Percentiles rank a stretch among this genome's conserved stretches.
These are phyloP conservation scores for Scaptomyza flava DNA, from an alignment of 2,888 invertebrate species.

Conservation along the genomic window DNA sequence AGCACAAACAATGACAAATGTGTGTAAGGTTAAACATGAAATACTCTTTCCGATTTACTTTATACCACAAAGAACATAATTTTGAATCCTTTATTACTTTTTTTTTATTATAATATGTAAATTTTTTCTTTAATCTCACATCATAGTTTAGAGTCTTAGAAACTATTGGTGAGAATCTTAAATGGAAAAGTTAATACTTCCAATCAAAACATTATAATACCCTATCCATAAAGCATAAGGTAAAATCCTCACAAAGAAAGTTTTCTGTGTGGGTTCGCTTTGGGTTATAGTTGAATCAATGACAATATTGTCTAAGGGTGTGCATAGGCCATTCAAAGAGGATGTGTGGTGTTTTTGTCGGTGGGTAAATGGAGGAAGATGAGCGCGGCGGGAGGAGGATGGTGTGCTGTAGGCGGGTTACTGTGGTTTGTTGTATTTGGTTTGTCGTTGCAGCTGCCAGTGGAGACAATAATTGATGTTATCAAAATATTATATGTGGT, in stretches of 20 bases:
- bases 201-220: background rate
- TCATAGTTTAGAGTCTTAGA: no score
- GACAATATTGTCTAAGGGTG: conserved; percentile 53
- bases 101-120: no score
- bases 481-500: conserved; percentile 83
- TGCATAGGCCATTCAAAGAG: conserved; percentile 3
- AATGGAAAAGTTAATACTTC: background rate
- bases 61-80: background rate
- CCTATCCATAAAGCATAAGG: background rate
- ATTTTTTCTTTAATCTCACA: no score
- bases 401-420: background rate
- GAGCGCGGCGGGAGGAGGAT: background rate
- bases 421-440: conserved; percentile 23
- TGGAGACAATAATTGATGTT: conserved; percentile 82
- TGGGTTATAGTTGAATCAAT: conserved; percentile 52
- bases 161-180: background rate
- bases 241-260: conserved; percentile 29
- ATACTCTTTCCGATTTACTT: background rate
- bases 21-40: background rate
- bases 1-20: conserved; percentile 16
- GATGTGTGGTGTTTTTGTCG: background rate
- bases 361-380: background rate
- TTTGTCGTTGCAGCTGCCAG: conserved; percentile 54
- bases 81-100: background rate
- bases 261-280: conserved; percentile 24